These are phyloP conservation scores for Alitta virens DNA, from an alignment of 2,888 invertebrate species.

Conservation along the genomic window DNA sequence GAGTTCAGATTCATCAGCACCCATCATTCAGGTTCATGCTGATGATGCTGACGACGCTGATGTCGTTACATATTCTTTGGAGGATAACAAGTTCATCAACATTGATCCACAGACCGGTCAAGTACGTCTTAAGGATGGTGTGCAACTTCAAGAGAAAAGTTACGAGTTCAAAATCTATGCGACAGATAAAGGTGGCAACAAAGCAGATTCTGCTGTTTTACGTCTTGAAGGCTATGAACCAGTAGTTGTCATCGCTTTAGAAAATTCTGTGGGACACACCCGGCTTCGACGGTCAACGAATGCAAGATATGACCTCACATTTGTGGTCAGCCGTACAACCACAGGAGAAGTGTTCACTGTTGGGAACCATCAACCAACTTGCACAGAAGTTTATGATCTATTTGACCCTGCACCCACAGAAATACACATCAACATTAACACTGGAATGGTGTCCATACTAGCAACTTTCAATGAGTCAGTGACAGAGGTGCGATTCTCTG, in stretches of 20 bases:
- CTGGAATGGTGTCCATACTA: neutral
- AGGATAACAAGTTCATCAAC: neutral
- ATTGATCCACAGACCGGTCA: constrained; percentile 1
- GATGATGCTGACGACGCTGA: neutral
- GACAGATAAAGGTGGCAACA: neutral
- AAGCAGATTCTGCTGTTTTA: neutral
- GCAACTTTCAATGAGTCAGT: neutral
- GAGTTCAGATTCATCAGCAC: neutral
- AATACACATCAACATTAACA: neutral
- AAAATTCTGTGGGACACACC: neutral
- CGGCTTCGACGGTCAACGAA: neutral
- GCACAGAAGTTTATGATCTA: constrained; percentile 1
- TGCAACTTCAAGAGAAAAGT: neutral
- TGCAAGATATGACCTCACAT: neutral
- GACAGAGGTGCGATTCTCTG: neutral
- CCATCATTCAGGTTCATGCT: neutral
- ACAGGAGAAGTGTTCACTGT: constrained; percentile 8
- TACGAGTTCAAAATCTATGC: constrained; percentile 5
- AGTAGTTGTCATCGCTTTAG: no score
- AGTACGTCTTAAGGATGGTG: neutral
- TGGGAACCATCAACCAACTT: neutral
- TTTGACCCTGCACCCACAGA: neutral
- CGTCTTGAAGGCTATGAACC: neutral
- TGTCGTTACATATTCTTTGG: constrained; percentile 1
- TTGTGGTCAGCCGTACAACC: constrained; percentile 5